Base-by-base conservation (phyloP, 2,888 invertebrate species). In the Mantis religiosa region DNA sequence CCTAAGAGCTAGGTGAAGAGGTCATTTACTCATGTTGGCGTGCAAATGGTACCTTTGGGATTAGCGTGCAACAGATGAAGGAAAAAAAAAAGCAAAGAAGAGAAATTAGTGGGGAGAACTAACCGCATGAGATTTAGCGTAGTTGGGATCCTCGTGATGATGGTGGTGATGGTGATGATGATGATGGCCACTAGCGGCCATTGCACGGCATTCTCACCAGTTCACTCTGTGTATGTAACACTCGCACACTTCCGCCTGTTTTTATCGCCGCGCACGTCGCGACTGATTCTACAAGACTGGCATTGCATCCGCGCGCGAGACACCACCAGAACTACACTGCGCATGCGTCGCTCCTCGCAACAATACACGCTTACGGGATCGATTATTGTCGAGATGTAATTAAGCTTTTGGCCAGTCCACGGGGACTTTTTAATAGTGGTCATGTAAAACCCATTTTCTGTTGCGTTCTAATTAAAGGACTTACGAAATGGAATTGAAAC, bases 121-220 rank as follows among this genome's bases (percentile, higher is more conserved):
- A 71, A 71, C 54, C 54, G 54, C 54, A 71, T 71, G 54, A 71
- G 54, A 3, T 71, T 71, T 71, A 20, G 54, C 54, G 54, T 20
- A 71, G 54, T 71, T 71, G 54, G 54, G 47, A 47, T 47, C 47
- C 41, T 47, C 47, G 54, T 86, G 54, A n/a, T 86, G 54, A 28
- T 71, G 54, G 54, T 86, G 83, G 28, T 83, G 86, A 47, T 86
- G 86, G 41, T 86, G 86, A 47, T 86, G 86, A 47, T 86, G 86
- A 47, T 86, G 86, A n/a, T 86, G 86, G 47, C 28, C 41, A 86
- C 47, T 28, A 86, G 86, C 25, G 86, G 47, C 28, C 86, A 71
- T 71, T 25, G 54, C 54, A 71, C 54, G 54, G 54, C 54, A 71
- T 71, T 71, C 54, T 71, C 20, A 71, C 54, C 54, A 71, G 25